phyloP scores from a whole-genome alignment of 2,888 invertebrate species.

The Drosophila formosana region DNA sequence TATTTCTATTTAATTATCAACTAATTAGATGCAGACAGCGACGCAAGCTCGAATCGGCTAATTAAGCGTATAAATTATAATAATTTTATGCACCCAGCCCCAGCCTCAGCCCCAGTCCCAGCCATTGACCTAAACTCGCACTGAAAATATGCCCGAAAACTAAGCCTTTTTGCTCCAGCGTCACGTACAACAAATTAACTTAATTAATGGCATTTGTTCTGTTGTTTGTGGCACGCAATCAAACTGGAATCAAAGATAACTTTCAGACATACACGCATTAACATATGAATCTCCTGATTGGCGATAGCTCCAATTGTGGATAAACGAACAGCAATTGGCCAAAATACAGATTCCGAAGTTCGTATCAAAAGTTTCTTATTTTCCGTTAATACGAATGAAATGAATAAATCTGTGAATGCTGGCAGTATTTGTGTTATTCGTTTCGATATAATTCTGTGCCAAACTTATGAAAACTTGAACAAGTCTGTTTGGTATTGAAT shows the following conservation, averaged over 20 bases:
- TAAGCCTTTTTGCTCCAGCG: constrained; percentile 10
- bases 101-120: too few relatives aligned
- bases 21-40: constrained; percentile 60
- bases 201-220: constrained; percentile 55
- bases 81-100: constrained; percentile 18
- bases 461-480: not conserved
- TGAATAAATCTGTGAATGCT: not conserved
- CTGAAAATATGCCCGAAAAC: not conserved
- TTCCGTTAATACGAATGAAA: not conserved
- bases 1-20: constrained; percentile 52
- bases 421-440: not conserved
- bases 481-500: too few relatives aligned
- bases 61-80: constrained; percentile 62
- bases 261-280: not conserved
- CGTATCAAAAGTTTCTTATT: not conserved
- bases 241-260: constrained; percentile 20
- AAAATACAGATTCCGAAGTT: not conserved
- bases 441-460: too few relatives aligned
- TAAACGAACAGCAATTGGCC: constrained; percentile 4
- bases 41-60: constrained; percentile 47
- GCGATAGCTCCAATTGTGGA: constrained; percentile 8
- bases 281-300: constrained; percentile 8
- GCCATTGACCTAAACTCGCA: not conserved
- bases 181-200: constrained; percentile 69
- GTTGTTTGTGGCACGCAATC: constrained; percentile 5